A percentile compares a stretch with the other conserved stretches of the same genome.
phyloP scores from a whole-genome alignment of 2,113 vertebrate species.

The Irena cyanogastra region DNA sequence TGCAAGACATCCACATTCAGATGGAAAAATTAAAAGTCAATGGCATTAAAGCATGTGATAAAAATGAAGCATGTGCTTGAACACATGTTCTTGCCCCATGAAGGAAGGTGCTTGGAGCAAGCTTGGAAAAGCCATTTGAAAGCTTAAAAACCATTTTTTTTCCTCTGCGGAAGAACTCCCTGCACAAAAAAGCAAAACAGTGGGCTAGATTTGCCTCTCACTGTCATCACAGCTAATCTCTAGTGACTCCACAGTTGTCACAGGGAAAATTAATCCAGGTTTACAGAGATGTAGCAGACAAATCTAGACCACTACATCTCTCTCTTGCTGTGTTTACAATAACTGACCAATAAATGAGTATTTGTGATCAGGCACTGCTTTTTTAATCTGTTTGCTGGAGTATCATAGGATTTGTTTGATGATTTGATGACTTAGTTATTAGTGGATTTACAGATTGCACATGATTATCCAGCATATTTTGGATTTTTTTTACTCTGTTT shows the following conservation, averaged over 20 bases:
- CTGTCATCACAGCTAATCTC: neutral
- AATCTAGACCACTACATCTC: neutral
- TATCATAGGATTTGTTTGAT: conserved; percentile 7
- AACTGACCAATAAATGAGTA: neutral
- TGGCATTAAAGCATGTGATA: neutral
- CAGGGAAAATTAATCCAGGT: conserved; percentile 5
- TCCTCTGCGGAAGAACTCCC: neutral
- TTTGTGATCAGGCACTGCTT: neutral
- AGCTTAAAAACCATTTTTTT: neutral
- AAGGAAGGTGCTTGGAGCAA: neutral
- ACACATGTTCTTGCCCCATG: neutral
- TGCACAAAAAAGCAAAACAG: neutral
- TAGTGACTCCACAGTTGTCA: neutral
- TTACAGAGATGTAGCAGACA: neutral
- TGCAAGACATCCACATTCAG: neutral
- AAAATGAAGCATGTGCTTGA: neutral
- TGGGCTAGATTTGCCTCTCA: neutral
- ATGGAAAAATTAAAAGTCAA: neutral
- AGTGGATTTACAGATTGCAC: neutral
- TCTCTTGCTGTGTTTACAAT: neutral
- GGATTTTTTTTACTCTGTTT: neutral
- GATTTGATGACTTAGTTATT: conserved; percentile 9
- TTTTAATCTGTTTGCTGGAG: conserved; percentile 26
- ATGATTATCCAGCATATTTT: neutral
- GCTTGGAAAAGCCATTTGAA: neutral